A percentile compares a stretch with the other conserved stretches of the same genome.
These are phyloP conservation scores for Mnemiopsis leidyi DNA, from an alignment of 37 sponge, comb jelly and placozoan genomes.

Conservation along the genomic window DNA sequence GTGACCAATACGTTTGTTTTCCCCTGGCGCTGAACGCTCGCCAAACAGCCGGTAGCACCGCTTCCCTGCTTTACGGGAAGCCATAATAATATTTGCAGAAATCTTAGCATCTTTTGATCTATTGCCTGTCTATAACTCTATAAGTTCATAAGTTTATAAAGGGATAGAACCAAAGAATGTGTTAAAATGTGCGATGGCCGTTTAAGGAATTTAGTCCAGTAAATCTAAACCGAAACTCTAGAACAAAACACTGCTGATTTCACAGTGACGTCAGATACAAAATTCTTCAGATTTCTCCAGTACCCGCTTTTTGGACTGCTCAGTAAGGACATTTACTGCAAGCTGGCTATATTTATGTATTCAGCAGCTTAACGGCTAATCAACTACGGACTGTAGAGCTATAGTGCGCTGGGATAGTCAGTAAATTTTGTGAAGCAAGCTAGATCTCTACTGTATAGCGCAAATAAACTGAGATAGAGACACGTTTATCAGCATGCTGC, in stretches of 20 bases:
- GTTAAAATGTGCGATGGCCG: neutral
- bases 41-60: neutral
- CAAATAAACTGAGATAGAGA: too few species aligned
- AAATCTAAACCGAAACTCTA: neutral
- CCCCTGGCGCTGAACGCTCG: neutral
- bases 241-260: neutral
- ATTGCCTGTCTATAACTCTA: too few species aligned
- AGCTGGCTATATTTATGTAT: too few species aligned
- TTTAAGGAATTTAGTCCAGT: neutral
- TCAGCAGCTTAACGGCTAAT: too few species aligned
- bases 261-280: neutral
- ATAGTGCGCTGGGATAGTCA: too few species aligned
- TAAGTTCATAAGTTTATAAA: too few species aligned
- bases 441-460: too few species aligned
- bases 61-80: neutral
- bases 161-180: too few species aligned
- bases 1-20: neutral
- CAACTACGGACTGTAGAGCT: too few species aligned
- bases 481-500: neutral
- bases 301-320: too few species aligned
- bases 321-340: too few species aligned
- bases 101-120: neutral
- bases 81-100: neutral
- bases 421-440: neutral
- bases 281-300: too few species aligned